Evolutionary conservation across 2,113 vertebrate species (phyloP).

Genomic region (Tenrec ecaudatus): DNA sequence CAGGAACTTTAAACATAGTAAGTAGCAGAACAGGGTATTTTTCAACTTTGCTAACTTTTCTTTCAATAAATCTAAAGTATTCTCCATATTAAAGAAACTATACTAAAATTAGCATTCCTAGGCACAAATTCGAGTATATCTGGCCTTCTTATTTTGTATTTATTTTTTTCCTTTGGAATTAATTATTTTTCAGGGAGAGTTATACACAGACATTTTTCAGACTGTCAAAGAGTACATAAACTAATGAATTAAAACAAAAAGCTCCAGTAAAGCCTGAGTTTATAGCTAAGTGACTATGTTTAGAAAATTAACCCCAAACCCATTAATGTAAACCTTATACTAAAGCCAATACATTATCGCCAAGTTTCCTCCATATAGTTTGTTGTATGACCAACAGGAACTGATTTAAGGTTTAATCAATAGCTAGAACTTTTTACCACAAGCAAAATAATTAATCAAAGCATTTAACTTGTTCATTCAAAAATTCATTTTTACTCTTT

Average conservation of each 20-base stretch:
- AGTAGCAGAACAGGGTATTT: neutral
- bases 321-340: neutral
- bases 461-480: neutral
- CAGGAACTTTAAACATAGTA: neutral
- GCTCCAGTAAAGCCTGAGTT: neutral
- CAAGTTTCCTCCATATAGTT: neutral
- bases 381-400: neutral
- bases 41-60: neutral
- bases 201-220: neutral
- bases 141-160: no score
- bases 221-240: neutral
- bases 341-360: neutral
- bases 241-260: neutral
- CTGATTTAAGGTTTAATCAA: constrained; percentile 6
- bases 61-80: neutral
- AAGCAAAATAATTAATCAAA: neutral
- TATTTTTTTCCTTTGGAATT: neutral
- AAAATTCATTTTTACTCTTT: neutral
- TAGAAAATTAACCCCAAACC: neutral
- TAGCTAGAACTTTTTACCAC: neutral
- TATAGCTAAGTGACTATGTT: neutral
- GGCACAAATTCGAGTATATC: no score
- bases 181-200: neutral
- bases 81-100: neutral
- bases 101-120: neutral